phyloP scores from a whole-genome alignment of 2,888 invertebrate genomes.

The Suillia variegata region DNA sequence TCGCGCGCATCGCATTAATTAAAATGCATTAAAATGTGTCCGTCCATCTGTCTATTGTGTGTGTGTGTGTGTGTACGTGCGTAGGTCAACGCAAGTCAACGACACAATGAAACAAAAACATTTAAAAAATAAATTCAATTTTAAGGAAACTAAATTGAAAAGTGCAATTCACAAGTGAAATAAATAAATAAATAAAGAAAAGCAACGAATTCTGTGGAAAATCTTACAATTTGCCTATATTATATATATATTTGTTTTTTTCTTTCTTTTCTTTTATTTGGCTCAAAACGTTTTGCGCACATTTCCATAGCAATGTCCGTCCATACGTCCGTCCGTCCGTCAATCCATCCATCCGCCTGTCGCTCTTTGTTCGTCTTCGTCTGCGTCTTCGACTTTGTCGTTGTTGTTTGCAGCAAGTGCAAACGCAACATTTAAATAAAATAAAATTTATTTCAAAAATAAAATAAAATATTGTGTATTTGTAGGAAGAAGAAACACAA shows the following conservation, averaged over 20 bases:
- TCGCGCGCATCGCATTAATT: background rate
- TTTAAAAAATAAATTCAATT: background rate
- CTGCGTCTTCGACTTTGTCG: background rate
- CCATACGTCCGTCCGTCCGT: too few relatives aligned
- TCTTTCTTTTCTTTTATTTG: background rate
- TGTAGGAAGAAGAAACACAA: too few relatives aligned
- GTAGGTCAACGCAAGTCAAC: constrained; percentile 4
- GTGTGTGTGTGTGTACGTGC: background rate
- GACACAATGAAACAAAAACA: background rate
- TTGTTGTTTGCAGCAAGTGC: too few relatives aligned
- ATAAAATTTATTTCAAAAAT: background rate
- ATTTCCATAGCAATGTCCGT: background rate
- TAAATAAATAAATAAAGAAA: background rate
- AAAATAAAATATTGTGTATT: background rate
- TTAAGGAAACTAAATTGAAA: too few relatives aligned
- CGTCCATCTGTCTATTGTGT: too few relatives aligned
- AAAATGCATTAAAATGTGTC: background rate
- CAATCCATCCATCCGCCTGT: too few relatives aligned
- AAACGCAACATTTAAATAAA: background rate
- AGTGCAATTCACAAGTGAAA: background rate
- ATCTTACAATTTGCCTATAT: too few relatives aligned
- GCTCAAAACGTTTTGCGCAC: background rate
- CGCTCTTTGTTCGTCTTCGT: background rate
- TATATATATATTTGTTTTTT: too few relatives aligned
- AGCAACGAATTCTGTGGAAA: background rate